Percentiles rank a stretch among this genome's conserved stretches.
Evolutionary conservation across 1,140 invertebrate species (phyloP).

Genomic region (Halyomorpha halys): DNA sequence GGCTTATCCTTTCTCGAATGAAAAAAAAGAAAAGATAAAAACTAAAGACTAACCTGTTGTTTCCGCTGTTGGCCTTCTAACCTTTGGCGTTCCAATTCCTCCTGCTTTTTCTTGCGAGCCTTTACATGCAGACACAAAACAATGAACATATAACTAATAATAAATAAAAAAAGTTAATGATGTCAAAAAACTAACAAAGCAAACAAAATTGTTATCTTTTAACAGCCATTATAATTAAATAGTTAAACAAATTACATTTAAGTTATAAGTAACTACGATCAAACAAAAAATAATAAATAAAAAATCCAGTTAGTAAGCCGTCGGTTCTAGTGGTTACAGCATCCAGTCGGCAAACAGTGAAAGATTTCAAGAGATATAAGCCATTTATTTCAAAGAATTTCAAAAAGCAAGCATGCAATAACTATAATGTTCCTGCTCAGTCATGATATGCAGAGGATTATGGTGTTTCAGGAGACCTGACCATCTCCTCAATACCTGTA

Average conservation of each 20-base stretch:
- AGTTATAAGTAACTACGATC: neutral
- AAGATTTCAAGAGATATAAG: neutral
- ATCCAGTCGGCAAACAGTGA: conserved; percentile 12
- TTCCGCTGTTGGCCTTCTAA: conserved; percentile 73
- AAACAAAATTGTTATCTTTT: conserved; percentile 14
- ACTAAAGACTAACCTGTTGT: conserved; percentile 56
- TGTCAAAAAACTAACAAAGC: conserved; percentile 13
- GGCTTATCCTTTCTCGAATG: neutral
- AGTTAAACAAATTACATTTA: neutral
- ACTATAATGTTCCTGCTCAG: no score
- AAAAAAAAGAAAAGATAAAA: neutral
- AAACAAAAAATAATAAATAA: neutral
- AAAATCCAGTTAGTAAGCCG: conserved; percentile 15
- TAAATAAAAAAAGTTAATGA: conserved; percentile 19
- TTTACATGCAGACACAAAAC: conserved; percentile 35
- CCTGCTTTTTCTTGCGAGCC: conserved; percentile 73
- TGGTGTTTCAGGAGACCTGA: no score
- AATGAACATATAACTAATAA: conserved; percentile 25
- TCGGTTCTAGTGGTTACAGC: conserved; percentile 1
- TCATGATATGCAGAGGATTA: no score
- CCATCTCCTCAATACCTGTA: no score
- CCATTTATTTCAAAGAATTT: conserved; percentile 1
- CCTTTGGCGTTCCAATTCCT: conserved; percentile 72
- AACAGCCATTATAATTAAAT: conserved; percentile 12
- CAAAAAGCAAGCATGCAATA: conserved; percentile 7